Base-by-base conservation (phyloP, 2,113 vertebrate species). In the Typhlomys cinereus region DNA sequence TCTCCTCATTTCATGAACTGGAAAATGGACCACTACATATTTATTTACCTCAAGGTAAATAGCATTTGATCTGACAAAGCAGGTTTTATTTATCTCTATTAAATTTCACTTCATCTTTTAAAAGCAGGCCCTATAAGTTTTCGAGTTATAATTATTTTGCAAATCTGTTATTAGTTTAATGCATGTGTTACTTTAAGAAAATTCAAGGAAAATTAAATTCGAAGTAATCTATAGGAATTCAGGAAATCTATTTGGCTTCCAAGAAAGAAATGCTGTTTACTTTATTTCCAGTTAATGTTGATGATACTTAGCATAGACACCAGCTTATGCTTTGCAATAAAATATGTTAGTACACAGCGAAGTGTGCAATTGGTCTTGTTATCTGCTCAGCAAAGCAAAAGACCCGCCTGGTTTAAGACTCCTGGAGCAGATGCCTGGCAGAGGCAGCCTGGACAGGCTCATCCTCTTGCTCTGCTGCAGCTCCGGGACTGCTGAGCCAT, bases 21-120 rank as follows among this genome's bases (percentile, higher is more conserved):
- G 89, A 62, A 71, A 90, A 86, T 15, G 92, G 75, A 57, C 57
- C 13, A 83, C 11, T 25, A 87, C 41, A 23, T 88, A 87, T 85
- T 87, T 18, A 81, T 71, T 87, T 18, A 81, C 62, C 7, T 48
- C 36, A 79, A 52, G 27, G 78, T 75, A 91, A 85, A 89, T 15
- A 79, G 15, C 87, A 54, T 4, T 57, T 80, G 12, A 64, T 62
- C n/a, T 82, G 29, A 41, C 59, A 82, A n/a, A 46, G 21, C 52
- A 61, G 59, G 54, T 29, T 79, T 23, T 86, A 52, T 85, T 94
- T 67, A 46, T 29, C 39, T 78, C 39, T 61, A 86, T 41, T 88
- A 88, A 79, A 64, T 82, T 82, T 82, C 31, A 61, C 48, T 52
- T 87, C 44, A 87, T 69, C n/a, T 91, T 69, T 74, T 54, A 48